Evolutionary conservation across 2,888 invertebrate genomes (phyloP), one percentile per base, ranked within the genome.

Genomic region (Tetragnatha montana): DNA sequence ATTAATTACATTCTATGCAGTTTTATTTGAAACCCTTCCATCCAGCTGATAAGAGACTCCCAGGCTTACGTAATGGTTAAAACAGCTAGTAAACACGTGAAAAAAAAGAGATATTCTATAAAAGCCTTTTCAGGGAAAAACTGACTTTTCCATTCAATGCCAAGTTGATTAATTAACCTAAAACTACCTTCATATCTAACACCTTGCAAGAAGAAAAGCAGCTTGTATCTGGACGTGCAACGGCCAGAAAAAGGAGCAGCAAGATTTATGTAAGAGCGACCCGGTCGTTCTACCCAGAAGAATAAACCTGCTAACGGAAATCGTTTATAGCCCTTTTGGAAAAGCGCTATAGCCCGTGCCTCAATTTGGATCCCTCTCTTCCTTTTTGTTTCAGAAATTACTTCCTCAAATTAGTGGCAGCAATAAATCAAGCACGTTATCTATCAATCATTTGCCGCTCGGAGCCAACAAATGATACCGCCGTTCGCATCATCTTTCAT

Each of bases 381-480:
- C 7, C 78, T 60, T 69, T 47, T 68, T 8, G 49, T 69, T 60
- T 7, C 49, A 80, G 22, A 69, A 80, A 80, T 80, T 80, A 70
- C 80, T 80, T 80, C 80, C 80, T 68, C 51, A 71, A 71, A 81
- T 71, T 81, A 81, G 49, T 47, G 12, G 14, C 21, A 19, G 22
- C 50, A 71, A 73, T 81, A 49, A 70, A 81, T 81, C 81, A 81
- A 22, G n/a, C 47, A 17, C 71, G 47, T n/a, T 17, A 50, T 51
- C 69, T 17, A 71, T 81, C 81, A 60, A 81, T 81, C 80, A 68
- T 19, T 81, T 49, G 6, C 21, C n/a, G 22, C 8, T 81, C 71
- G 21, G 22, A 81, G 81, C 12, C 49, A 78, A 81, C 71, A 81
- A 81, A 81, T 73, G 81, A 81, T 81, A 81, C 71, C 21, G 17